These are phyloP conservation scores for Drymonia ruficornis DNA, from an alignment of 2,888 invertebrate genomes.

Conservation along the genomic window DNA sequence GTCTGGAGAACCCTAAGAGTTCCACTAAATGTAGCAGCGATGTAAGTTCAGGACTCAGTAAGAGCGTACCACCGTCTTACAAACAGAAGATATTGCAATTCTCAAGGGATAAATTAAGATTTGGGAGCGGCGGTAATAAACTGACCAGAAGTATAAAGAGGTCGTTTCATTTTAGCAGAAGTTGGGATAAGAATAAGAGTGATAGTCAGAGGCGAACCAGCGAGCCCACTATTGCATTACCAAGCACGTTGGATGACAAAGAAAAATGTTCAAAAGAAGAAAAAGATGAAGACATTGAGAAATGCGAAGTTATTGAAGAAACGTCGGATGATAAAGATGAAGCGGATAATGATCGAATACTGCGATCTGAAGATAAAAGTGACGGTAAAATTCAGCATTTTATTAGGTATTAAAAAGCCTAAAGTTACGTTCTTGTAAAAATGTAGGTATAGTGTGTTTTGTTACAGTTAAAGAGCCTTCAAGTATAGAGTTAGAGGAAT, in stretches of 20 bases:
- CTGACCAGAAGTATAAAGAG: constrained; percentile 79
- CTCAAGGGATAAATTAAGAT: constrained; percentile 76
- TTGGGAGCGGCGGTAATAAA: constrained; percentile 76
- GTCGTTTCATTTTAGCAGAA: constrained; percentile 77
- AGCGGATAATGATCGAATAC: constrained; percentile 69
- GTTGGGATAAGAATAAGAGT: constrained; percentile 75
- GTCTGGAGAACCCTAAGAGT: constrained; percentile 75
- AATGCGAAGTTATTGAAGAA: constrained; percentile 76
- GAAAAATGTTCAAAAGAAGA: constrained; percentile 71
- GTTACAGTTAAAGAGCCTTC: constrained; percentile 79
- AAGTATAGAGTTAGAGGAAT: constrained; percentile 93
- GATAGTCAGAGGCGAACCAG: constrained; percentile 73
- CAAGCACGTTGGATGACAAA: constrained; percentile 54
- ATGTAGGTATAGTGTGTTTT: background rate
- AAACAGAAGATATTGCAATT: constrained; percentile 80
- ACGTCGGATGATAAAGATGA: constrained; percentile 69
- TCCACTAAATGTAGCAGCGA: constrained; percentile 74
- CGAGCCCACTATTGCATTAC: constrained; percentile 71
- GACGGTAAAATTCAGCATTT: constrained; percentile 53
- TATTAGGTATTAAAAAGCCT: background rate
- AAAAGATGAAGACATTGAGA: constrained; percentile 74
- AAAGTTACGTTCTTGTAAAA: too few species aligned
- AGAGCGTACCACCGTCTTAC: constrained; percentile 81
- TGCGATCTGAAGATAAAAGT: constrained; percentile 60
- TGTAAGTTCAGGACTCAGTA: constrained; percentile 73